These are phyloP conservation scores for Hoplodrina blanda DNA, from an alignment of 2,888 invertebrate species.

Conservation along the genomic window DNA sequence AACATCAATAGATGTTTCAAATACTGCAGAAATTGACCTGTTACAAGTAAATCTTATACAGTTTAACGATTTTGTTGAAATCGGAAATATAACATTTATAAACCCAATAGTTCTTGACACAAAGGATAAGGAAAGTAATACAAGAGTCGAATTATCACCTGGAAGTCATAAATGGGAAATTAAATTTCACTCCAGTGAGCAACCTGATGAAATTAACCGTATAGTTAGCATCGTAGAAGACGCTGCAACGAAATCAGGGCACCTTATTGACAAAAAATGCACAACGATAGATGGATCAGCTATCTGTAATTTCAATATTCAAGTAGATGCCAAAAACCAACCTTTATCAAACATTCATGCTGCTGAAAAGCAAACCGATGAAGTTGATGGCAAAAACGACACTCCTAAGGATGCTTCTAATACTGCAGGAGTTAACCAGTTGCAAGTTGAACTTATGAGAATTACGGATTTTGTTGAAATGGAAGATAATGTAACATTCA, in stretches of 20 bases:
- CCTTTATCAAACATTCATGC: background rate
- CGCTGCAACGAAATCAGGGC: slow-evolving; percentile 2
- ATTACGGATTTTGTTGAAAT: too few species aligned
- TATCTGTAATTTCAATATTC: background rate
- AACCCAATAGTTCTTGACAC: background rate
- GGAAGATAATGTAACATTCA: too few species aligned
- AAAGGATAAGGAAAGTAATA: background rate
- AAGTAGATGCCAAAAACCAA: too few species aligned
- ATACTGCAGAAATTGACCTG: too few species aligned
- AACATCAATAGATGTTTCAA: too few species aligned
- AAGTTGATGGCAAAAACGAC: too few species aligned
- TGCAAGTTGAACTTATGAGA: too few species aligned
- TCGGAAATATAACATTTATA: background rate
- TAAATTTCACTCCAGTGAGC: background rate
- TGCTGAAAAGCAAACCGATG: too few species aligned
- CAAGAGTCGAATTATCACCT: background rate
- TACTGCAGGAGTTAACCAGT: too few species aligned
- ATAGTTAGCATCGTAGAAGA: background rate
- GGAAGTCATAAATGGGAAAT: slow-evolving; percentile 31
- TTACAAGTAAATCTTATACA: too few species aligned
- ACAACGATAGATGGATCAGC: background rate
- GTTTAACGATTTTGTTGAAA: too few species aligned
- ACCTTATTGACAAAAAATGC: background rate
- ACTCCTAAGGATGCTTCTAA: too few species aligned
- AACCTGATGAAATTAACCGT: background rate